phyloP scores from a whole-genome alignment of 2,113 vertebrate genomes.

The Poeciliopsis turrubarensis region DNA sequence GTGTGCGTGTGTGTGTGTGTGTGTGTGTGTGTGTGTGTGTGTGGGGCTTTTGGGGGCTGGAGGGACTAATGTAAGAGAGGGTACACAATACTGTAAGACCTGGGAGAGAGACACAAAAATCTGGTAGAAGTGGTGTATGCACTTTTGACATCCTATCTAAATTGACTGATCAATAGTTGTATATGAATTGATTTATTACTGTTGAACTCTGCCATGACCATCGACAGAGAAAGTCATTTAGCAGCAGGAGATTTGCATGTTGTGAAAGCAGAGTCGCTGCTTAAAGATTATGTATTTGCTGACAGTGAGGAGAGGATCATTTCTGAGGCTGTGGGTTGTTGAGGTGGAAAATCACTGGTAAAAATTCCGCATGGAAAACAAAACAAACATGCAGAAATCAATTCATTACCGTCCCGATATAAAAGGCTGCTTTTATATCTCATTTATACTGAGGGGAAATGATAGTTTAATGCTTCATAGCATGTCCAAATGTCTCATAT shows the following conservation, averaged over 20 bases:
- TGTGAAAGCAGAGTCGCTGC: slow-evolving; percentile 32
- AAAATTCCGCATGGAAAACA: slow-evolving; percentile 47
- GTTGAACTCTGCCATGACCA: background rate
- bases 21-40: too few relatives aligned
- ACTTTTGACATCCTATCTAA: too few relatives aligned
- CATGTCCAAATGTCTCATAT: background rate
- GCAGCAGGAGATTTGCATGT: slow-evolving; percentile 57
- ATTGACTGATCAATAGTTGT: too few relatives aligned
- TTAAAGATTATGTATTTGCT: slow-evolving; percentile 53
- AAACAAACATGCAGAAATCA: slow-evolving; percentile 59
- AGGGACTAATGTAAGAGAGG: too few relatives aligned
- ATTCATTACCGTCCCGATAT: slow-evolving; percentile 51
- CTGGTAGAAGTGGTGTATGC: too few relatives aligned
- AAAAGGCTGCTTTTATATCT: background rate
- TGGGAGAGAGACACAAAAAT: too few relatives aligned
- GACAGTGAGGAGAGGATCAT: slow-evolving; percentile 33
- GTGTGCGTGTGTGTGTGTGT: too few relatives aligned
- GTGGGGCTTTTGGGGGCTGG: too few relatives aligned
- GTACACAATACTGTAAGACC: too few relatives aligned
- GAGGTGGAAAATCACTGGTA: slow-evolving; percentile 63
- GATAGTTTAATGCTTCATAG: slow-evolving; percentile 44
- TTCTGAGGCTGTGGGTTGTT: slow-evolving; percentile 46
- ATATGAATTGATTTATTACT: background rate
- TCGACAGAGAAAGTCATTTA: slow-evolving; percentile 30
- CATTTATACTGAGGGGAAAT: slow-evolving; percentile 6